Base-by-base conservation (phyloP, 1,140 invertebrate genomes). In the Philotrypesis tridentata region DNA sequence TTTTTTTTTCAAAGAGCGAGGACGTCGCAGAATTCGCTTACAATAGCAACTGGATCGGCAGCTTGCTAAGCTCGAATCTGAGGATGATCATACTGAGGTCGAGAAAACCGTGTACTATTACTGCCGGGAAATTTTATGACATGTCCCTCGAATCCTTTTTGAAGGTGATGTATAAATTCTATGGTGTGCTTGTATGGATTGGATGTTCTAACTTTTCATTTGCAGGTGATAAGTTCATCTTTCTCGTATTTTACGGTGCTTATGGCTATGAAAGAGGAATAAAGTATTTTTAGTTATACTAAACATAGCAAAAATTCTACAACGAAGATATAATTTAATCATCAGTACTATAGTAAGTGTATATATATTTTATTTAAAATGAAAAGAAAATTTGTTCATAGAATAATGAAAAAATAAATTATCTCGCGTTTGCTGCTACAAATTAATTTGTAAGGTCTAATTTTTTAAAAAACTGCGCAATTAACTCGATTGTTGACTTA, bases 191-290 rank as follows among this genome's bases (percentile, higher is more conserved):
- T 17, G n/a, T n/a, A n/a, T 21, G 29, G 23, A 21, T n/a, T 43
- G 9, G n/a, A 68, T 60, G 6, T 48, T 75, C 12, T 67, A 23
- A 75, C 60, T 82, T 29, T 75, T 72, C 83, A 82, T 82, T 60
- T 81, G 5, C 80, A 90, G 88, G 87, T 90, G 63, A 82, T 90
- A 17, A 88, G 87, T 33, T 85, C 87, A 12, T 89, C 87, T 25
- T 90, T 89, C 63, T 88, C 87, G 14, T 90, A 89, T 77, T 86
- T 89, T 31, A 89, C 87, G 17, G 82, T 89, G 2, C 82, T 89
- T 17, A 65, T 75, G 65, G 76, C 83, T 21, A 80, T 84, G 68
- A 80, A 81, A 40, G 82, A 85, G 1, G 65, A 83, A 21, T 79
- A 73, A 82, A 75, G 33, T 37, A 5, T 37, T 37, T 37, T 9